Evolutionary conservation across 1,140 invertebrate genomes (phyloP), one percentile per base, ranked within the genome.

Genomic region (Venturia canescens): DNA sequence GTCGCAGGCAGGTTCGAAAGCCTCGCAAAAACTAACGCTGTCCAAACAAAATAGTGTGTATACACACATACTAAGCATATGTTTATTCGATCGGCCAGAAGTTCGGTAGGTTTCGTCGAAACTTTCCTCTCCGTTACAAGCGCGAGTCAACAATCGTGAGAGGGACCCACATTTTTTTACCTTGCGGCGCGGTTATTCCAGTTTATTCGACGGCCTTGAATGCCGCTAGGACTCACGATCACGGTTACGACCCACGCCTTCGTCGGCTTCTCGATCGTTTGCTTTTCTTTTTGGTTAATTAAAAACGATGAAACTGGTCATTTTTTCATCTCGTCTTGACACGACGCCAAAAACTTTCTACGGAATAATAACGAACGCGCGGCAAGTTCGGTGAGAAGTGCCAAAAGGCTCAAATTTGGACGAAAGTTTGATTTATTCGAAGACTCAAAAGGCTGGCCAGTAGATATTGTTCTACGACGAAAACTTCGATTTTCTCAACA

Each of bases 151-250:
- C 53, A 57, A 57, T 9, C 53, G 53, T 57, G 53, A 57, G 53
- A 57, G 53, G 53, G 53, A n/a, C 53, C 53, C 21, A 57, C 53
- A 57, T 57, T 57, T 57, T 57, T 57, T 57, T 21, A 57, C 53
- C 53, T 57, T 9, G 18, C 53, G 53, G 53, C 53, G 53, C 53
- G 53, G 53, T 23, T 18, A 57, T 57, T 57, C 53, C 38, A 44
- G 38, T 44, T 44, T 9, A 9, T 44, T 21, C 11, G 9, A 57
- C 18, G 18, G 53, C 53, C 21, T 57, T 57, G 53, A 57, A 57
- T 57, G 21, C 53, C 16, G 21, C 53, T 23, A 57, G n/a, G 53
- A 57, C 53, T 57, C 15, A 9, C 53, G 53, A 57, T 57, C 18
- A 57, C 53, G 53, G 21, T 57, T 23, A 23, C 18, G 13, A 57